Conservation (phyloP, 2,113 vertebrate species). For the Paracanthobrama guichenoti region DNA sequence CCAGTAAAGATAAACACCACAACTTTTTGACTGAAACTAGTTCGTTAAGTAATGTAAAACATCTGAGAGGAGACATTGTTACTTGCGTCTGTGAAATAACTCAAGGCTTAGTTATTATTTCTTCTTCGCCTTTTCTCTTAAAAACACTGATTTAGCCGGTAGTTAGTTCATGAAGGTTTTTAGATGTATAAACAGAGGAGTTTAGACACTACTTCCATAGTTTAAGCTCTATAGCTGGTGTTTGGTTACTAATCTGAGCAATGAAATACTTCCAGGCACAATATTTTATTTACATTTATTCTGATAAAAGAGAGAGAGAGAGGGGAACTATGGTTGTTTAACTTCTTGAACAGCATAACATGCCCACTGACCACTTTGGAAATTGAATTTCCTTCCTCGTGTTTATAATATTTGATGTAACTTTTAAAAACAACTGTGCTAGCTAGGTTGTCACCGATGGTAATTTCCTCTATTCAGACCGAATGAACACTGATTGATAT, state of each 20-base stretch:
- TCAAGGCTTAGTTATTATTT: not conserved
- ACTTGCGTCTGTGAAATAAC: not conserved
- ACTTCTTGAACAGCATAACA: not conserved
- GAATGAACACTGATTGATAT: not conserved
- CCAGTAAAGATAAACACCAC: not conserved
- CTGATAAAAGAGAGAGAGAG: not conserved
- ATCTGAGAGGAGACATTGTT: not conserved
- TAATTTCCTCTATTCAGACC: not conserved
- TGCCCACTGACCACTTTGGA: not conserved
- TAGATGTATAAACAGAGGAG: not conserved
- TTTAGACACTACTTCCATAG: not conserved
- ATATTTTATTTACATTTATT: not conserved
- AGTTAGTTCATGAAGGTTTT: not conserved
- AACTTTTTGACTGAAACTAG: not conserved
- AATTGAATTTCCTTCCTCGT: not conserved
- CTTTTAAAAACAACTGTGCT: not conserved
- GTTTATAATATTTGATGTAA: not conserved
- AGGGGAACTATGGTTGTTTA: not conserved
- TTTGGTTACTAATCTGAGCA: not conserved
- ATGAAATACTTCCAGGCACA: not conserved
- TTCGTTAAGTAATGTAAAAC: not conserved
- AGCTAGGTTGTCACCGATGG: not conserved
- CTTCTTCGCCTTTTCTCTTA: not conserved
- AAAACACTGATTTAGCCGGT: constrained; percentile 30
- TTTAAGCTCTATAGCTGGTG: not conserved